These are phyloP conservation scores for Botia kubotai DNA, from an alignment of 2,797 vertebrate species.

Conservation along the genomic window DNA sequence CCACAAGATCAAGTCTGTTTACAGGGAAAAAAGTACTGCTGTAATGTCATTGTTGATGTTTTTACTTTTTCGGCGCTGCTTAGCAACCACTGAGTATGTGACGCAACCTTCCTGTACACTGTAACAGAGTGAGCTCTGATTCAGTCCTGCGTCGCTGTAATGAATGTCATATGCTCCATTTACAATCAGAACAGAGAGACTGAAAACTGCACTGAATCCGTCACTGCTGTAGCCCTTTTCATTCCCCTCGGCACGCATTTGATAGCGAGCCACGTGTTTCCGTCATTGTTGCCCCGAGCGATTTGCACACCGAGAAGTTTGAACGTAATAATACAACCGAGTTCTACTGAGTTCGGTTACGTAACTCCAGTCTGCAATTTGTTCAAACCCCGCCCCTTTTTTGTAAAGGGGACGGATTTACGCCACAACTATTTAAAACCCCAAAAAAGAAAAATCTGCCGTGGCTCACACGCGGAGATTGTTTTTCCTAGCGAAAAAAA, in stretches of 20 bases:
- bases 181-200: constrained; percentile 20
- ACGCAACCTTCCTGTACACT: constrained; percentile 40
- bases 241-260: not conserved
- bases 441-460: not conserved
- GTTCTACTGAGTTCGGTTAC: not conserved
- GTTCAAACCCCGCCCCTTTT: constrained; percentile 20
- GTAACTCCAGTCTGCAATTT: constrained; percentile 4
- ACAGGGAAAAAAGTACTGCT: constrained; percentile 9
- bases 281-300: too few relatives aligned
- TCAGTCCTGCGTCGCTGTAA: constrained; percentile 40
- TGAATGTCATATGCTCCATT: constrained; percentile 37
- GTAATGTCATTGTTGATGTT: constrained; percentile 28
- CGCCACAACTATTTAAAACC: not conserved
- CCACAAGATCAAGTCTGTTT: not conserved
- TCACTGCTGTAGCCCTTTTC: not conserved
- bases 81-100: constrained; percentile 46
- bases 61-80: constrained; percentile 39
- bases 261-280: not conserved
- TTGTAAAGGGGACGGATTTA: constrained; percentile 8
- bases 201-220: not conserved
- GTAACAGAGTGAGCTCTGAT: constrained; percentile 52
- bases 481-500: not conserved
- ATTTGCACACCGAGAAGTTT: not conserved
- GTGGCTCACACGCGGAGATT: not conserved
- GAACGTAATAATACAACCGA: too few relatives aligned